A percentile compares a stretch with the other conserved stretches of the same genome.
Evolutionary conservation across 64 coral and sea anemone genomes (phyloP).

Genomic region (Orbicella faveolata): DNA sequence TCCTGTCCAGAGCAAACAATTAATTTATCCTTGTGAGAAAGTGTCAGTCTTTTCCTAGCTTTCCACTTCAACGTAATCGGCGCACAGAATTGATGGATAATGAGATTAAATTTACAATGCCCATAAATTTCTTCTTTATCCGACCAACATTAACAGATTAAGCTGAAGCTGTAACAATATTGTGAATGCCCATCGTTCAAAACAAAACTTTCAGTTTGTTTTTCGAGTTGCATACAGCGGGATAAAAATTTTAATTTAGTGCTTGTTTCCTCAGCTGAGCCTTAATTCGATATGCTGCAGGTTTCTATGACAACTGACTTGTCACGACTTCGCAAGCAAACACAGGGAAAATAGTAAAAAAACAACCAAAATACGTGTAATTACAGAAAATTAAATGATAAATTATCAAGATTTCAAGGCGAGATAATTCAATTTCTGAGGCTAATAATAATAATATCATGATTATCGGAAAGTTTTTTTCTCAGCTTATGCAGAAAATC

Average conservation of each 20-base stretch:
- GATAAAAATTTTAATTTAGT: not conserved
- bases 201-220: not conserved
- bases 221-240: not conserved
- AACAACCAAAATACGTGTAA: not conserved
- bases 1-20: constrained; percentile 16
- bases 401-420: not conserved
- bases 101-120: not conserved
- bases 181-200: not conserved
- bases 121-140: not conserved
- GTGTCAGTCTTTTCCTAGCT: not conserved
- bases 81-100: not conserved
- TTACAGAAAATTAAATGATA: constrained; percentile 22
- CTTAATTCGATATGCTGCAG: not conserved
- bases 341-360: not conserved
- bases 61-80: not conserved
- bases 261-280: not conserved
- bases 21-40: not conserved
- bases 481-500: not conserved
- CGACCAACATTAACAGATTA: not conserved
- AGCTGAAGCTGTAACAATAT: not conserved
- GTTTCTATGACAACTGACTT: not conserved
- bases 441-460: not conserved
- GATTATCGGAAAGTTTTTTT: not conserved
- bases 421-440: constrained; percentile 6
- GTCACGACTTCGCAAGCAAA: not conserved